Evolutionary conservation across 2,113 vertebrate genomes (phyloP).

Genomic region (Syngnathoides biaculeatus): DNA sequence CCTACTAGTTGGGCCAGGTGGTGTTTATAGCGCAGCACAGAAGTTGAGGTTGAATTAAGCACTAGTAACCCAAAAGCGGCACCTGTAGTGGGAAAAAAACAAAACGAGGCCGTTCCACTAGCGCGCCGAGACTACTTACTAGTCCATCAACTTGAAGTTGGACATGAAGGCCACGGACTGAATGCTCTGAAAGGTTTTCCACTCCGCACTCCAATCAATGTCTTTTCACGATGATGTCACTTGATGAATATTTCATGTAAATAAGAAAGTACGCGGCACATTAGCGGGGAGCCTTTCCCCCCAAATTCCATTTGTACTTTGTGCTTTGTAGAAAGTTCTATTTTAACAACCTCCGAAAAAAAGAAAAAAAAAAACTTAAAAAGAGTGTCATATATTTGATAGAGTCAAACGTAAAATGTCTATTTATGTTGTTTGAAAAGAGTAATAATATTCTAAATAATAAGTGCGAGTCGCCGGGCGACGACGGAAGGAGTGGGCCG

Average conservation of each 20-base stretch:
- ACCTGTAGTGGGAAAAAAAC: too few species aligned
- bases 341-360: conserved; percentile 55
- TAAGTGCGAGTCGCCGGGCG: too few species aligned
- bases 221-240: conserved; percentile 29
- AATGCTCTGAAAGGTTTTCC: not conserved
- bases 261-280: conserved; percentile 52
- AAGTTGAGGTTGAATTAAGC: too few species aligned
- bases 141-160: not conserved
- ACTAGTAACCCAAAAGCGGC: too few species aligned
- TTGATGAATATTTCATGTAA: conserved; percentile 60
- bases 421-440: conserved; percentile 45
- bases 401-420: conserved; percentile 56
- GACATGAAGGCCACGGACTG: not conserved
- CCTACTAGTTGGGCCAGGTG: too few species aligned
- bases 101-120: too few species aligned
- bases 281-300: conserved; percentile 52
- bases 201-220: conserved; percentile 34
- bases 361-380: conserved; percentile 6
- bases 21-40: not conserved
- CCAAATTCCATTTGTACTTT: conserved; percentile 68
- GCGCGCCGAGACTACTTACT: not conserved
- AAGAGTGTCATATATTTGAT: conserved; percentile 71
- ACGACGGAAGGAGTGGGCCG: too few species aligned
- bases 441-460: not conserved
- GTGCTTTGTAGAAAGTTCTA: conserved; percentile 73